Conservation (phyloP, 2,888 invertebrate species). For the Baronia brevicornis region DNA sequence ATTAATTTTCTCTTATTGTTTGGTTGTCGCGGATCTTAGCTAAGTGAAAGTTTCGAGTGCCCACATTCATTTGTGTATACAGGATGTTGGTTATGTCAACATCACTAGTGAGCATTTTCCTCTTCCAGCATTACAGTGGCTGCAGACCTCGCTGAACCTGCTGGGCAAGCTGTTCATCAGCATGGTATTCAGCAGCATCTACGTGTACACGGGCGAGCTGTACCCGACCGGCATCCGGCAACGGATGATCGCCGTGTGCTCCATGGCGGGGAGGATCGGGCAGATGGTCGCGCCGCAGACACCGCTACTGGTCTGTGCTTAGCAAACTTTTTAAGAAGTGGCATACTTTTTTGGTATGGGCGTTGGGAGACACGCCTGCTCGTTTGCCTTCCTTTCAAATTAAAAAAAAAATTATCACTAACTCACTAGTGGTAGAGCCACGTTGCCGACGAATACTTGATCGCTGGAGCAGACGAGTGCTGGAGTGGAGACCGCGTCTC, state of each 20-base stretch:
- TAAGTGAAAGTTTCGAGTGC: too few relatives aligned
- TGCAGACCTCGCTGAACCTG: constrained; percentile 67
- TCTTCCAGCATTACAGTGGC: constrained; percentile 50
- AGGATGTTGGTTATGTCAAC: too few relatives aligned
- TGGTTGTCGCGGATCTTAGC: too few relatives aligned
- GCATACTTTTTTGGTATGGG: constrained; percentile 71
- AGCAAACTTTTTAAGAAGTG: constrained; percentile 16
- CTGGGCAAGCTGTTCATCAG: constrained; percentile 63
- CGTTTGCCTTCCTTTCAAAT: too few relatives aligned
- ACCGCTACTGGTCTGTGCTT: constrained; percentile 73
- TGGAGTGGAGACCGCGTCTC: too few relatives aligned
- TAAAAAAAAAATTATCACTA: too few relatives aligned
- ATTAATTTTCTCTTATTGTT: too few relatives aligned
- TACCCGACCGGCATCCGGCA: constrained; percentile 80
- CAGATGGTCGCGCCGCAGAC: constrained; percentile 81
- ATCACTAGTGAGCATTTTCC: constrained; percentile 28
- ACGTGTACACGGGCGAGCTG: constrained; percentile 79
- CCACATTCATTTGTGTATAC: too few relatives aligned
- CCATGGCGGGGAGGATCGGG: constrained; percentile 79
- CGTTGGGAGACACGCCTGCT: too few relatives aligned
- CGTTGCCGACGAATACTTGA: too few relatives aligned
- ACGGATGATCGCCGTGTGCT: constrained; percentile 77
- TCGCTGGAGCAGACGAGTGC: too few relatives aligned
- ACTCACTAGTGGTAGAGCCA: too few relatives aligned
- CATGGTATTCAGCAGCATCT: constrained; percentile 64